Conservation (phyloP, 2,888 invertebrate genomes). For the Gonocerus acuteangulatus region DNA sequence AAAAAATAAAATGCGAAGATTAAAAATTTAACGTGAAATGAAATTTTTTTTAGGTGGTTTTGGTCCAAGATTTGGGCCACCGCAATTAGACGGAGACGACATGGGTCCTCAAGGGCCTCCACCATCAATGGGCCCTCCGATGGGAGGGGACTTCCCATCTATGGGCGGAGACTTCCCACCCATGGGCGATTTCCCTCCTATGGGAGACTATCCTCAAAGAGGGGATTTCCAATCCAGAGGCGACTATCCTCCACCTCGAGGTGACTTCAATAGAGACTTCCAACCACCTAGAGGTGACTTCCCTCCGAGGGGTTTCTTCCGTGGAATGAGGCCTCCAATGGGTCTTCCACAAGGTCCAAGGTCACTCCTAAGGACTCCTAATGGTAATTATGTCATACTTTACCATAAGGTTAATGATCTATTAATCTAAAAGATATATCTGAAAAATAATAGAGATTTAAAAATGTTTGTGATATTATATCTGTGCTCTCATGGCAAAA, state of each 20-base stretch:
- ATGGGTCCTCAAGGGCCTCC: slow-evolving; percentile 30
- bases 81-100: slow-evolving; percentile 29
- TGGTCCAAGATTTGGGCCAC: slow-evolving; percentile 37
- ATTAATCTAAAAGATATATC: not conserved
- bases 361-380: slow-evolving; percentile 22
- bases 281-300: slow-evolving; percentile 39
- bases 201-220: slow-evolving; percentile 12
- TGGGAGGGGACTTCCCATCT: slow-evolving; percentile 35
- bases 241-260: too few relatives aligned
- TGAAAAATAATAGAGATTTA: too few relatives aligned
- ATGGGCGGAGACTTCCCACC: slow-evolving; percentile 4
- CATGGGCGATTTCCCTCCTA: not conserved
- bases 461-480: too few relatives aligned
- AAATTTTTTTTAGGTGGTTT: slow-evolving; percentile 29
- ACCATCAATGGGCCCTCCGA: slow-evolving; percentile 27
- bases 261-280: slow-evolving; percentile 20
- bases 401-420: not conserved
- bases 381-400: slow-evolving; percentile 24
- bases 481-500: too few relatives aligned
- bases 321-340: slow-evolving; percentile 27
- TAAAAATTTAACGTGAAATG: too few relatives aligned
- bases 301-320: slow-evolving; percentile 28
- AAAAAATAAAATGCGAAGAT: too few relatives aligned
- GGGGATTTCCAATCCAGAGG: too few relatives aligned
- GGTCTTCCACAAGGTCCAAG: slow-evolving; percentile 2